Conservation (phyloP, 2,113 vertebrate genomes). For the Chaetura pelagica region DNA sequence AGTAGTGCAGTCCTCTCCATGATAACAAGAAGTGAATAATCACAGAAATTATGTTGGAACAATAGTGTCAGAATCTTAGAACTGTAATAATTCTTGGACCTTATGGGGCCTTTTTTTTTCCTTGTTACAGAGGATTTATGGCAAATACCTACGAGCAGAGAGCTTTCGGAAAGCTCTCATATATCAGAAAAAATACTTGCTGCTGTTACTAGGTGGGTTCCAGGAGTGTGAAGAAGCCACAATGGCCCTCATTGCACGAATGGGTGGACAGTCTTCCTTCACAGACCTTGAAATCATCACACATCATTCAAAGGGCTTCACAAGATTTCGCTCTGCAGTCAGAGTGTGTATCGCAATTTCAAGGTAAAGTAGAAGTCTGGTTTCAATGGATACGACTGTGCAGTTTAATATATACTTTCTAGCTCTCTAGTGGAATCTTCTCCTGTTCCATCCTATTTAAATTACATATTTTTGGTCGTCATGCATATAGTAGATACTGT, state of each 20-base stretch:
- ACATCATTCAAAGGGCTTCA: slow-evolving; percentile 82
- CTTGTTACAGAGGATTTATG: slow-evolving; percentile 87
- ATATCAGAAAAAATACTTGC: slow-evolving; percentile 97
- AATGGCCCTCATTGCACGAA: slow-evolving; percentile 86
- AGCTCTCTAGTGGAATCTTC: neutral
- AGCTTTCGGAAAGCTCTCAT: slow-evolving; percentile 97
- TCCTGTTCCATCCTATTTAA: neutral
- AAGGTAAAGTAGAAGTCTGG: slow-evolving; percentile 75
- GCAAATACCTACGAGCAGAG: slow-evolving; percentile 92
- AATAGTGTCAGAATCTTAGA: neutral
- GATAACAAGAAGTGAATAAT: neutral
- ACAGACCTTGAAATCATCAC: slow-evolving; percentile 76
- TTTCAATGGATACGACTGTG: neutral
- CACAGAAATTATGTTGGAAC: neutral
- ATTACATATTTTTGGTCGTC: neutral
- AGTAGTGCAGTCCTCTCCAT: neutral
- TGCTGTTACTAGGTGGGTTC: slow-evolving; percentile 93
- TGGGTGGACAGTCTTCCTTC: slow-evolving; percentile 85
- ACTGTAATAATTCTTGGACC: neutral
- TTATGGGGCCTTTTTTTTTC: neutral
- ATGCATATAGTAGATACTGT: neutral
- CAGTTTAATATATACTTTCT: neutral
- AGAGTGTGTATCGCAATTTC: slow-evolving; percentile 92
- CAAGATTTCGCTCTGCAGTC: slow-evolving; percentile 89
- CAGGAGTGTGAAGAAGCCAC: slow-evolving; percentile 97